These are phyloP conservation scores for Heliconius ethilla DNA, from an alignment of 2,888 invertebrate species.

Conservation along the genomic window DNA sequence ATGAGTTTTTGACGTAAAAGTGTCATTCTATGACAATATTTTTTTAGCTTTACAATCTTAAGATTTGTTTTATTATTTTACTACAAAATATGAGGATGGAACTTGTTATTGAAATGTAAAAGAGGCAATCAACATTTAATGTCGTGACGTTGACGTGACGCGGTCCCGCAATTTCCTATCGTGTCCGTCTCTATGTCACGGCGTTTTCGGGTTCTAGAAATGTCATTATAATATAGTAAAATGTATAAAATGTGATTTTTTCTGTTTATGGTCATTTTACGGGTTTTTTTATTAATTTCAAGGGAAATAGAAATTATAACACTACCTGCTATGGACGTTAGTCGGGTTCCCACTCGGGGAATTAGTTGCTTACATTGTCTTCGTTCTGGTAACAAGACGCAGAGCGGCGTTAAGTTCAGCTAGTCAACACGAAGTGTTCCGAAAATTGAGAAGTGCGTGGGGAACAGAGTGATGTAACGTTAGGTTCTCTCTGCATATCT, in stretches of 20 bases:
- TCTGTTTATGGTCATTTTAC: background rate
- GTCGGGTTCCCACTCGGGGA: no score
- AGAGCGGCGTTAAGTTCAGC: no score
- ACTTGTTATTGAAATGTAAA: constrained; percentile 27
- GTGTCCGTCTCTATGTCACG: constrained; percentile 47
- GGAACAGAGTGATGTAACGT: no score
- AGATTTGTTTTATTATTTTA: background rate
- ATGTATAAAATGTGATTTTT: background rate
- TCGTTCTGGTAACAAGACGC: no score
- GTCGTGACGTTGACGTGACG: constrained; percentile 41
- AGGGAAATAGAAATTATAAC: no score
- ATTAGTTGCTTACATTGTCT: no score
- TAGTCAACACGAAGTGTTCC: no score
- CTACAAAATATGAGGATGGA: constrained; percentile 3
- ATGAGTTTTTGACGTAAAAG: background rate
- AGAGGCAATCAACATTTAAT: constrained; percentile 39
- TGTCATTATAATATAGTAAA: background rate
- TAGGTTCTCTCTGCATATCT: no score
- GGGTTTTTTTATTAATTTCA: no score
- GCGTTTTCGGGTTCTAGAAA: constrained; percentile 12
- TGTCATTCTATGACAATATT: background rate
- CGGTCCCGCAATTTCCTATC: constrained; percentile 51
- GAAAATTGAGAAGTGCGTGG: no score
- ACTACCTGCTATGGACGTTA: no score
- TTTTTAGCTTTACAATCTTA: background rate